These are phyloP conservation scores for Galerucella calmariensis DNA, from an alignment of 2,888 invertebrate genomes.

Conservation along the genomic window DNA sequence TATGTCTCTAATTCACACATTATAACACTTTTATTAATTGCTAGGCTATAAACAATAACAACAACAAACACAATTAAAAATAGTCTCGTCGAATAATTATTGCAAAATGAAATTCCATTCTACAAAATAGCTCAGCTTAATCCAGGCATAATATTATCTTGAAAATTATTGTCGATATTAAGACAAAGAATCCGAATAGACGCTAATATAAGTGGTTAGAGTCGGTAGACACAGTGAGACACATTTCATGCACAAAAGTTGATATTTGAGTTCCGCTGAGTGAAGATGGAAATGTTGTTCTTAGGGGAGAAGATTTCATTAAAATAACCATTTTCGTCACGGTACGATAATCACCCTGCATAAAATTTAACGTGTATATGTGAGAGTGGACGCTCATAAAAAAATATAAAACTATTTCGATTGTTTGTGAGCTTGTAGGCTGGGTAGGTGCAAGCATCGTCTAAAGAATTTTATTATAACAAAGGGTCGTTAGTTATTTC, in stretches of 20 bases:
- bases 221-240: slow-evolving; percentile 28
- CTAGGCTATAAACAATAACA: too few relatives aligned
- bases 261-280: slow-evolving; percentile 55
- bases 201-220: background rate
- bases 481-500: background rate
- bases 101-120: background rate
- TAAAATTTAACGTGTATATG: slow-evolving; percentile 28
- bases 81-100: background rate
- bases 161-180: background rate
- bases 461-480: background rate
- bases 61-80: too few relatives aligned
- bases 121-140: too few relatives aligned
- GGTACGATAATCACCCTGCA: slow-evolving; percentile 48
- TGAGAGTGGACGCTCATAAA: slow-evolving; percentile 10
- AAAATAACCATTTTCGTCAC: slow-evolving; percentile 60
- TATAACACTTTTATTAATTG: too few relatives aligned
- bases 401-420: slow-evolving; percentile 11
- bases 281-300: slow-evolving; percentile 58
- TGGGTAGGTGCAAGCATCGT: slow-evolving; percentile 5
- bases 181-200: slow-evolving; percentile 19
- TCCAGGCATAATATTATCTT: background rate
- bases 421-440: slow-evolving; percentile 1
- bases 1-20: too few relatives aligned
- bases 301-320: slow-evolving; percentile 59
- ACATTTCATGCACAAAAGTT: slow-evolving; percentile 29